These are phyloP conservation scores for Eriosoma lanigerum DNA, from an alignment of 1,140 invertebrate species.

Conservation along the genomic window DNA sequence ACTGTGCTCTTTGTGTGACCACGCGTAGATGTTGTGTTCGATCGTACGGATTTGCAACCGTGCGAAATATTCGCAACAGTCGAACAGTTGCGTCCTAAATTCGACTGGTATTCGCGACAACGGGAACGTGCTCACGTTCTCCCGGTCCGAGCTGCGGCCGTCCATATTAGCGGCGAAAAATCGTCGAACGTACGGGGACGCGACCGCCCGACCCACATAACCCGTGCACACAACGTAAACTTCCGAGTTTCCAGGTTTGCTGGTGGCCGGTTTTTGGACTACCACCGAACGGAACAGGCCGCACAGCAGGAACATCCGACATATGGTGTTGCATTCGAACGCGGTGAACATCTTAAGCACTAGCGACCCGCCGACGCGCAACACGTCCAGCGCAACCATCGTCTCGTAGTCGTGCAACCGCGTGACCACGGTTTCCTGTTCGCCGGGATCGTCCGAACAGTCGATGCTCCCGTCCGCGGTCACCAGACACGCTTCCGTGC, in stretches of 20 bases:
- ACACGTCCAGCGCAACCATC: constrained; percentile 70
- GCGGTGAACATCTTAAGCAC: constrained; percentile 92
- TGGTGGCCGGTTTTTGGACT: constrained; percentile 85
- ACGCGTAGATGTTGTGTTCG: neutral
- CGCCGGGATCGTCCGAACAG: constrained; percentile 77
- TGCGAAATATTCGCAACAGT: neutral
- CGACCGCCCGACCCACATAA: constrained; percentile 59
- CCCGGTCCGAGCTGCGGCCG: too few species aligned
- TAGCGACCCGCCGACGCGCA: constrained; percentile 74
- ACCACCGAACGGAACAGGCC: constrained; percentile 72
- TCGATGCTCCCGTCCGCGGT: constrained; percentile 94
- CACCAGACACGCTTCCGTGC: constrained; percentile 62
- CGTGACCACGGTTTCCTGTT: constrained; percentile 79
- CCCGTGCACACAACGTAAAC: constrained; percentile 80
- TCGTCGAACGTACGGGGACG: neutral
- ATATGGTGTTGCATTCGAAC: constrained; percentile 80
- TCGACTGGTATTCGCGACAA: neutral
- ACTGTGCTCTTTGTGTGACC: neutral
- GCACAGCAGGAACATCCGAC: constrained; percentile 77
- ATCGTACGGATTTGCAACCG: neutral
- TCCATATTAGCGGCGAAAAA: neutral
- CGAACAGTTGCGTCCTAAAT: neutral
- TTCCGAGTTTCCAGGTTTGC: constrained; percentile 93
- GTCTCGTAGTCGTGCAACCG: constrained; percentile 81
- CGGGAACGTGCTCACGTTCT: neutral